These are phyloP conservation scores for Eupithecia insigniata DNA, from an alignment of 2,888 invertebrate species.

Conservation along the genomic window DNA sequence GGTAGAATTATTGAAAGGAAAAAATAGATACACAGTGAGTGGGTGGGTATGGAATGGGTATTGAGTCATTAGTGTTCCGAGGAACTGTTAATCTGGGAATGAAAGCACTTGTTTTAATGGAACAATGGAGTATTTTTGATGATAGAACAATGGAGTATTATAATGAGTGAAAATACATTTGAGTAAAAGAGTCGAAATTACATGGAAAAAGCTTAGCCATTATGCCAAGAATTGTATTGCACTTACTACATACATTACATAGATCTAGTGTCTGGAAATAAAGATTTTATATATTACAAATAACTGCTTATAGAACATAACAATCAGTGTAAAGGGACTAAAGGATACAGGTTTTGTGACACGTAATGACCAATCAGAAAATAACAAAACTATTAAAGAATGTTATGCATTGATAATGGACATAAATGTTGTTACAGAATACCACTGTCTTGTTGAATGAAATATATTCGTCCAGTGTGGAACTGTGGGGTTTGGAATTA, in stretches of 20 bases:
- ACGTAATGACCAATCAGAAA: background rate
- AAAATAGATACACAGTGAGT: slow-evolving; percentile 39
- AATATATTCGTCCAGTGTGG: slow-evolving; percentile 19
- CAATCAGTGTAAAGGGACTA: background rate
- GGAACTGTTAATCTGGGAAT: slow-evolving; percentile 21
- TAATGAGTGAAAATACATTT: background rate
- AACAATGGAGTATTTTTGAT: background rate
- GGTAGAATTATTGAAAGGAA: slow-evolving; percentile 40
- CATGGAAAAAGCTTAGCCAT: background rate
- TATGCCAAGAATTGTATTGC: background rate
- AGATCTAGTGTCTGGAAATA: no score
- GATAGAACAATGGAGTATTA: background rate
- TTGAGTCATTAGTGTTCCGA: slow-evolving; percentile 40
- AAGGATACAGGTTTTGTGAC: background rate
- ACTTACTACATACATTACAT: no score
- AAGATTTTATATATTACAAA: no score
- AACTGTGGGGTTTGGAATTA: slow-evolving; percentile 28
- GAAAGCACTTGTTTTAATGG: background rate
- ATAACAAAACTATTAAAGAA: background rate
- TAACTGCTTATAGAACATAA: background rate
- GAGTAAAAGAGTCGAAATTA: background rate
- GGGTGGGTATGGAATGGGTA: slow-evolving; percentile 25
- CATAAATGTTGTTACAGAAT: slow-evolving; percentile 20
- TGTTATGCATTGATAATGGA: background rate
- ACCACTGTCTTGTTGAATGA: background rate